These are phyloP conservation scores for Erinaceus europaeus DNA, from an alignment of 2,113 vertebrate species.

Conservation along the genomic window DNA sequence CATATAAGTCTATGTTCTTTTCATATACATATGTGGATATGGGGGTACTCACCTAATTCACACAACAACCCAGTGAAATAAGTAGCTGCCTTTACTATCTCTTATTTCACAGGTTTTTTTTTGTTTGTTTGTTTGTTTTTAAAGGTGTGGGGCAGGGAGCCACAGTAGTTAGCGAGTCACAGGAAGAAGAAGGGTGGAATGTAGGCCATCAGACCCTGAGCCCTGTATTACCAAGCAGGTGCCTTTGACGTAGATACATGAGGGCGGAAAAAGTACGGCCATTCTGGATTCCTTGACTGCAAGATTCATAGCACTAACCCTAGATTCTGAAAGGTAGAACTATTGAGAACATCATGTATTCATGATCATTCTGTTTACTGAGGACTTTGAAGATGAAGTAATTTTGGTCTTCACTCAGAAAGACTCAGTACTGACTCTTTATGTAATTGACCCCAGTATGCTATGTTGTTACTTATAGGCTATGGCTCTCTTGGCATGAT, in stretches of 20 bases:
- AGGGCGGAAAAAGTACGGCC: neutral
- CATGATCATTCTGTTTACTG: neutral
- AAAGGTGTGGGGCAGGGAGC: neutral
- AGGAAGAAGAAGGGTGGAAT: neutral
- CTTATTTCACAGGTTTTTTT: neutral
- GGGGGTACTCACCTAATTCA: neutral
- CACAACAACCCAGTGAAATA: neutral
- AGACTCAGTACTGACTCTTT: neutral
- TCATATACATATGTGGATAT: neutral
- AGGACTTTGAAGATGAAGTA: neutral
- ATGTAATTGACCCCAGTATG: neutral
- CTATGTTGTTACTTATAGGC: slow-evolving; percentile 78
- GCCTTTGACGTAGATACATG: neutral
- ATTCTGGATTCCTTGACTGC: neutral
- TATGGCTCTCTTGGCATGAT: slow-evolving; percentile 99
- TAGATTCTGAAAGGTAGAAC: neutral
- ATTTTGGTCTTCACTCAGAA: neutral
- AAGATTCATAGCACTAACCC: neutral
- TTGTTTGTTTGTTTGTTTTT: no score
- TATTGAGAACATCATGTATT: neutral
- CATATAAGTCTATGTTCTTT: neutral
- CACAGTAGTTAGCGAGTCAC: neutral
- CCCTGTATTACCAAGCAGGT: neutral
- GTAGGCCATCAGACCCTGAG: neutral
- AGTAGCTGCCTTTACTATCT: neutral